phyloP scores from a whole-genome alignment of 2,888 invertebrate genomes.

The Lycophotia porphyrea region DNA sequence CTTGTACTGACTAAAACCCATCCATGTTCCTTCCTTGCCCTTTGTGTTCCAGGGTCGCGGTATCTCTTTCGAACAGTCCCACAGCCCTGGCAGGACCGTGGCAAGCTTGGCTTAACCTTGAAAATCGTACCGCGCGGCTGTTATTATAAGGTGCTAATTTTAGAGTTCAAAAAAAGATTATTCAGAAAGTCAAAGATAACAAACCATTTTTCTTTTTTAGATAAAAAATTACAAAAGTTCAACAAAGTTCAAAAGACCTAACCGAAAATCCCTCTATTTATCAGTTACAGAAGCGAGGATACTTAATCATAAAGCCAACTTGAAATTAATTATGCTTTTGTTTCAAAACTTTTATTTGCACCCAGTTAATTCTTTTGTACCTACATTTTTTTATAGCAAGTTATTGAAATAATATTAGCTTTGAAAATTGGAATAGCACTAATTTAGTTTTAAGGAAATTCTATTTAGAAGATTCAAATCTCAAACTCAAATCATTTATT shows the following conservation, averaged over 20 bases:
- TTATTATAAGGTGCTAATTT: neutral
- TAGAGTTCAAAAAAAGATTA: slow-evolving; percentile 4
- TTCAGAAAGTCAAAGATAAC: slow-evolving; percentile 19
- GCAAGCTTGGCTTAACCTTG: neutral
- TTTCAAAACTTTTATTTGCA: slow-evolving; percentile 14
- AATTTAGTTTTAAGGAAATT: neutral
- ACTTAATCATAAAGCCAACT: slow-evolving; percentile 22
- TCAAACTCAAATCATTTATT: too few species aligned
- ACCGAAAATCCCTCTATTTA: slow-evolving; percentile 12
- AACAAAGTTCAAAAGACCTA: neutral
- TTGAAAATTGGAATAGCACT: neutral
- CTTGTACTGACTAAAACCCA: too few species aligned
- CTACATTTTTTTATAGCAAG: neutral
- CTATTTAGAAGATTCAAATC: neutral
- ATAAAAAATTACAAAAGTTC: slow-evolving; percentile 23
- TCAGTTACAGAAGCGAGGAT: slow-evolving; percentile 21
- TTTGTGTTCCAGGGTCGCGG: too few species aligned
- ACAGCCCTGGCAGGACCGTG: too few species aligned
- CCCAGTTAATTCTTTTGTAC: slow-evolving; percentile 8
- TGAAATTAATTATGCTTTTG: slow-evolving; percentile 37
- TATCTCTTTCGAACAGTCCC: too few species aligned
- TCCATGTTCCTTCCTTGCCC: too few species aligned
- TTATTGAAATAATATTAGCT: neutral
- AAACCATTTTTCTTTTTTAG: neutral
- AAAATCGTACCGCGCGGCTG: neutral